These are phyloP conservation scores for Philopedon plagiatum DNA, from an alignment of 2,888 invertebrate species.

Conservation along the genomic window DNA sequence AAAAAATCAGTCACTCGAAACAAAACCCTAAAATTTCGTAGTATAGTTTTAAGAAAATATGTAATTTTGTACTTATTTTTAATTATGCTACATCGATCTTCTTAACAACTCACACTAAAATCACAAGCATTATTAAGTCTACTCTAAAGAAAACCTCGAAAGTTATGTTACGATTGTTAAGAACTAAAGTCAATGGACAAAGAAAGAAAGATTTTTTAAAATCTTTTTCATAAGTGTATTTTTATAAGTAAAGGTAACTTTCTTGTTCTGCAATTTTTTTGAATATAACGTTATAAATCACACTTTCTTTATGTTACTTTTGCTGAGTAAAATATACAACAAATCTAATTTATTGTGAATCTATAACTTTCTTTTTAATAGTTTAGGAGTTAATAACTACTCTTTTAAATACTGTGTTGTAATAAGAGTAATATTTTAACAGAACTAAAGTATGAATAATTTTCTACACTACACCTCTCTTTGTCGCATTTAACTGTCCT, in stretches of 20 bases:
- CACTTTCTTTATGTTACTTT: too few species aligned
- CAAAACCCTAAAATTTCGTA: neutral
- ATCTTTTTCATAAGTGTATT: neutral
- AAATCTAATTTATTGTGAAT: too few species aligned
- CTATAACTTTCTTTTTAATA: too few species aligned
- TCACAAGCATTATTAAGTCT: slow-evolving; percentile 20
- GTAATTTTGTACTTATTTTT: slow-evolving; percentile 17
- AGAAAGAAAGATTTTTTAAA: neutral
- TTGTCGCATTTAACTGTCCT: too few species aligned
- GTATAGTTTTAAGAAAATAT: neutral
- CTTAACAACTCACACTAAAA: slow-evolving; percentile 23
- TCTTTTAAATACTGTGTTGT: too few species aligned
- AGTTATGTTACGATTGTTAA: neutral
- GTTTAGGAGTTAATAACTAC: too few species aligned
- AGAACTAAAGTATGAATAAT: neutral
- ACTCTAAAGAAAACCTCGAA: neutral
- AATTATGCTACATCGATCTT: slow-evolving; percentile 19
- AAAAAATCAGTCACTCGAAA: neutral
- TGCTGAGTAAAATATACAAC: too few species aligned
- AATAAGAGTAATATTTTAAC: too few species aligned
- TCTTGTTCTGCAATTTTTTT: too few species aligned
- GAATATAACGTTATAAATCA: too few species aligned
- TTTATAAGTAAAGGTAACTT: too few species aligned
- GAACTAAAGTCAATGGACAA: neutral
- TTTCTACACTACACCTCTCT: too few species aligned